phyloP scores from a whole-genome alignment of 2,888 invertebrate genomes.

The Ditula angustiorana region DNA sequence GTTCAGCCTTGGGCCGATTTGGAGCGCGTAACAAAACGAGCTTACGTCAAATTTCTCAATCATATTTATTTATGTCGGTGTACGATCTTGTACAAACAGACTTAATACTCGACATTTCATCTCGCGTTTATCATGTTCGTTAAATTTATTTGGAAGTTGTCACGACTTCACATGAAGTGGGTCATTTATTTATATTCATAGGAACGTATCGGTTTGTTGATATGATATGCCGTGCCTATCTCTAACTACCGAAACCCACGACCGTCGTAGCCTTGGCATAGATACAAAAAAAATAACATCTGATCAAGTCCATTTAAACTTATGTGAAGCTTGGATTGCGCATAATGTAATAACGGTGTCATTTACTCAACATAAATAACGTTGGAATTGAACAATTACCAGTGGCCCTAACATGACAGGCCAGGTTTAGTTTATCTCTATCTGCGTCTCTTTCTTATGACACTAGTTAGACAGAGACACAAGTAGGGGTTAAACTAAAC shows the following conservation, averaged over 20 bases:
- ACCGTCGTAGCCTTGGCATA: constrained; percentile 50
- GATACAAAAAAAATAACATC: constrained; percentile 44
- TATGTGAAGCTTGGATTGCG: constrained; percentile 19
- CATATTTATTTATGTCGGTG: constrained; percentile 61
- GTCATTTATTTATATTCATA: constrained; percentile 55
- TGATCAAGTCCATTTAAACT: constrained; percentile 42
- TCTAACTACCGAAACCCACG: constrained; percentile 42
- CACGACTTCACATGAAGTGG: constrained; percentile 61
- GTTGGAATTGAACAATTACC: background rate
- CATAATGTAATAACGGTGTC: constrained; percentile 52
- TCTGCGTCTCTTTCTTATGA: too few relatives aligned
- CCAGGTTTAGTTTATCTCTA: too few relatives aligned
- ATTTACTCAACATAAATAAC: constrained; percentile 42
- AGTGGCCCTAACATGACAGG: too few relatives aligned
- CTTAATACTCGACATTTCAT: constrained; percentile 57
- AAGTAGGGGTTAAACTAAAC: too few relatives aligned
- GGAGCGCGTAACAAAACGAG: constrained; percentile 50
- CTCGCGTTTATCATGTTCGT: constrained; percentile 67
- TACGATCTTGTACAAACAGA: constrained; percentile 61
- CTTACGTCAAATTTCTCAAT: constrained; percentile 57
- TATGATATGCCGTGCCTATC: constrained; percentile 39
- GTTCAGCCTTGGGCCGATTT: constrained; percentile 70
- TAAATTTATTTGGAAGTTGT: constrained; percentile 61
- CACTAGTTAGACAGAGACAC: too few relatives aligned
- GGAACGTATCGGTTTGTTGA: constrained; percentile 23